phyloP scores from a whole-genome alignment of 2,888 invertebrate genomes.

The Morpho deidamia region DNA sequence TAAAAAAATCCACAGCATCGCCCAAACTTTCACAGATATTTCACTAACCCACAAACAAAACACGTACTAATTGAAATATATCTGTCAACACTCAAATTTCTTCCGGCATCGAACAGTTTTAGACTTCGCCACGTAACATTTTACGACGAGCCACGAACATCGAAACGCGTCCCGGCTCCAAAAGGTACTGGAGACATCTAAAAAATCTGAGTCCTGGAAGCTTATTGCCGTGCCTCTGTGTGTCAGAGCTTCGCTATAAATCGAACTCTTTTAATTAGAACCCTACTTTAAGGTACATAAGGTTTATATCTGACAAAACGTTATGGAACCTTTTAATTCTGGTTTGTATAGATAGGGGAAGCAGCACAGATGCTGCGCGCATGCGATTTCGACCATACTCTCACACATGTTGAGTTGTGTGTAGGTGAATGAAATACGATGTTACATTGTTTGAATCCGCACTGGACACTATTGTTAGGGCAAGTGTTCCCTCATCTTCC shows the following conservation, averaged over 20 bases:
- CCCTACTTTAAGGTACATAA: constrained; percentile 9
- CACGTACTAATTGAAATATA: constrained; percentile 31
- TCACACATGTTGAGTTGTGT: constrained; percentile 36
- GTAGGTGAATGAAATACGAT: constrained; percentile 36
- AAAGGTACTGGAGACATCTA: constrained; percentile 62
- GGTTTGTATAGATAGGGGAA: constrained; percentile 47
- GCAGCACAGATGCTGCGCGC: constrained; percentile 74
- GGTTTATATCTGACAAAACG: constrained; percentile 21
- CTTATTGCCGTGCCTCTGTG: constrained; percentile 62
- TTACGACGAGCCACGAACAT: constrained; percentile 30
- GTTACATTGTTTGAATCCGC: constrained; percentile 56
- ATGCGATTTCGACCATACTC: constrained; percentile 51
- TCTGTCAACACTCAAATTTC: constrained; percentile 32
- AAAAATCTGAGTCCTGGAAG: constrained; percentile 70
- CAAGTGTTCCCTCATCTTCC: constrained; percentile 36
- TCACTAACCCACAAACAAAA: constrained; percentile 37
- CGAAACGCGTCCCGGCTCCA: constrained; percentile 55
- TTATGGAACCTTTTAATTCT: constrained; percentile 30
- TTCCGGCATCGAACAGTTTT: constrained; percentile 26
- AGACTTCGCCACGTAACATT: constrained; percentile 46
- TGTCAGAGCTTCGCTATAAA: constrained; percentile 39
- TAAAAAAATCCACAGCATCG: constrained; percentile 31
- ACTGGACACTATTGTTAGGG: constrained; percentile 63
- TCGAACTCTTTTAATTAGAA: constrained; percentile 17
- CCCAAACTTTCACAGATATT: constrained; percentile 28